Evolutionary conservation across 2,797 vertebrate genomes (phyloP), one percentile per base, ranked within the genome.

Genomic region (Amblyraja radiata): DNA sequence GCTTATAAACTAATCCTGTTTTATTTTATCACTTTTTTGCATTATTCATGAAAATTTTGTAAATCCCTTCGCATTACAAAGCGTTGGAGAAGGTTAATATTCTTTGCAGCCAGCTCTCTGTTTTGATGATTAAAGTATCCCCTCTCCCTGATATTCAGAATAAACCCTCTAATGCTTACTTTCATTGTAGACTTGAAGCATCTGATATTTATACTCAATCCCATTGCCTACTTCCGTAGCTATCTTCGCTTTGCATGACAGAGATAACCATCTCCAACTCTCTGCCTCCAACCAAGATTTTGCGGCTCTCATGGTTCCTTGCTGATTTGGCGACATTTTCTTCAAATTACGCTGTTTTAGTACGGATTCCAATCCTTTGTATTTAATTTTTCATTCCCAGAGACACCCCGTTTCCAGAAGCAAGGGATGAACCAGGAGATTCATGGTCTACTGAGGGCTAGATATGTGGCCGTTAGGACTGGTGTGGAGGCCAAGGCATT

Each of bases 1-100:
- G 54, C 54, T n/a, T n/a, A 90, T 18, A 32, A 90, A 90, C 32
- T 90, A 68, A 90, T 90, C 86, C 86, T 68, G n/a, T 90, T 86
- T 54, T 61, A 28, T 84, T 58, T 8, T 86, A 63, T 63, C 58
- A 21, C 6, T 13, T 65, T 68, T 90, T 68, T 90, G 25, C 63
- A 36, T 32, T 36, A 68, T 61, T 84, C 81, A 84, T 90, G 23
- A 63, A 63, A 32, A 25, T n/a, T 14, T 28, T 61, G 83, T 21
- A 90, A 68, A 90, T 23, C 63, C 63, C 9, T n/a, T 90, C 68
- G 58, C 63, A 36, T 68, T 90, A 68, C 86, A 68, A 68, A 90
- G 63, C 86, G 25, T 90, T 18, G 9, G n/a, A 68, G n/a, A 90
- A 90, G n/a, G 18, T 32, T 14, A 90, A 84, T 84, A 90, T 36